Conservation (phyloP, 2,888 invertebrate genomes). For the Lasioglossum lativentre region DNA sequence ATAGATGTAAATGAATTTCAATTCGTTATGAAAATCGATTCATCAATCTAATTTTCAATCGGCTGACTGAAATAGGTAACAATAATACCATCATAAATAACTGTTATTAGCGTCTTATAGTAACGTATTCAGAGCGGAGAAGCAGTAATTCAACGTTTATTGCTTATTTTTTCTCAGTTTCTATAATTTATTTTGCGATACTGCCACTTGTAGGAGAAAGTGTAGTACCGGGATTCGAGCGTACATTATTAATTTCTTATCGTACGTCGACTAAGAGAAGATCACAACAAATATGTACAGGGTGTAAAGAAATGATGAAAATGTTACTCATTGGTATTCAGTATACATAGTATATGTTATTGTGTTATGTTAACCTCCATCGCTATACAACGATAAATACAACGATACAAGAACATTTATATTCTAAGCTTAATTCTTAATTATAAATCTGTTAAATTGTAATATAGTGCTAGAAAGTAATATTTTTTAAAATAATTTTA, state of each 20-base stretch:
- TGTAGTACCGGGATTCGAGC: not conserved
- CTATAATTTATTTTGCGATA: constrained; percentile 7
- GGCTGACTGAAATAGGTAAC: not conserved
- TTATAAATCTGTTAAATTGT: too few relatives aligned
- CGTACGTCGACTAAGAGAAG: constrained; percentile 6
- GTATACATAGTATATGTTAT: too few relatives aligned
- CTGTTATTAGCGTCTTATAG: not conserved
- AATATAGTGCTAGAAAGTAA: too few relatives aligned
- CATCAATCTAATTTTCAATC: not conserved
- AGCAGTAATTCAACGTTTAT: constrained; percentile 6
- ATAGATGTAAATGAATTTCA: not conserved
- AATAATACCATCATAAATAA: constrained; percentile 11
- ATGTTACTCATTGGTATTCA: too few relatives aligned
- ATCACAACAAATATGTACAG: constrained; percentile 23
- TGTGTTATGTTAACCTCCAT: too few relatives aligned
- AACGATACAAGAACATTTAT: too few relatives aligned
- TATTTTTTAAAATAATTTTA: too few relatives aligned
- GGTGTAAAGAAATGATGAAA: too few relatives aligned
- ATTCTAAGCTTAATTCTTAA: too few relatives aligned
- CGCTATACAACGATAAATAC: too few relatives aligned
- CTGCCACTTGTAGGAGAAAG: not conserved
- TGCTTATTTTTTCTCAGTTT: constrained; percentile 3
- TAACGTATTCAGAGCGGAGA: not conserved
- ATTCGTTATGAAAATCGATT: not conserved
- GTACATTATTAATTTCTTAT: constrained; percentile 26